Evolutionary conservation across 2,888 invertebrate genomes (phyloP).

Genomic region (Oscheius myriophilus): DNA sequence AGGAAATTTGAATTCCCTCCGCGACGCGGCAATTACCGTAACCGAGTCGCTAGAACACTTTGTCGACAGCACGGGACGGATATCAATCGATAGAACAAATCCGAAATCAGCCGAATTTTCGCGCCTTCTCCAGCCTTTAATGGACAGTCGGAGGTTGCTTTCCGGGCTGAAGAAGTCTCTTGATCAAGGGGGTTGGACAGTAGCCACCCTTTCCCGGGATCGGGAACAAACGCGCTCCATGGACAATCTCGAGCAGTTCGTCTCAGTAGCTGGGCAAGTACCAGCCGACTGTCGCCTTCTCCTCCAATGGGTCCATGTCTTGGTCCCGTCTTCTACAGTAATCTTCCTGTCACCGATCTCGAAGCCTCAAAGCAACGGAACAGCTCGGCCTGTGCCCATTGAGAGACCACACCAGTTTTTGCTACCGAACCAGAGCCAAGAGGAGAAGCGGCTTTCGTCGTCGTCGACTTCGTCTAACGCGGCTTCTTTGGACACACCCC

Average conservation of each 20-base stretch:
- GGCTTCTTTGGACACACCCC: slow-evolving; percentile 29
- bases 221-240: slow-evolving; percentile 72
- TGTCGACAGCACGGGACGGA: slow-evolving; percentile 52
- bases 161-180: slow-evolving; percentile 79
- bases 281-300: slow-evolving; percentile 89
- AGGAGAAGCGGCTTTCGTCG: slow-evolving; percentile 35
- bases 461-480: slow-evolving; percentile 37
- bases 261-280: slow-evolving; percentile 84
- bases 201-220: slow-evolving; percentile 77
- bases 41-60: slow-evolving; percentile 75
- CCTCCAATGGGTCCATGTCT: slow-evolving; percentile 83
- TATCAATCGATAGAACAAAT: slow-evolving; percentile 47
- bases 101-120: slow-evolving; percentile 41
- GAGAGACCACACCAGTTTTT: background rate
- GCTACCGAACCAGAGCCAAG: background rate
- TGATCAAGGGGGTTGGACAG: slow-evolving; percentile 82
- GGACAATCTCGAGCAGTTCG: slow-evolving; percentile 81
- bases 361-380: slow-evolving; percentile 3
- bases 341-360: slow-evolving; percentile 28
- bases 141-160: slow-evolving; percentile 33
- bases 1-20: slow-evolving; percentile 83
- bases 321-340: slow-evolving; percentile 28
- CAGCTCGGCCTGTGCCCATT: background rate
- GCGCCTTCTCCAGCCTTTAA: slow-evolving; percentile 38
- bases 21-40: slow-evolving; percentile 82